Percentiles rank a stretch among this genome's conserved stretches.
Conservation (phyloP, 2,797 vertebrate species). For the Gymnodraco acuticeps region DNA sequence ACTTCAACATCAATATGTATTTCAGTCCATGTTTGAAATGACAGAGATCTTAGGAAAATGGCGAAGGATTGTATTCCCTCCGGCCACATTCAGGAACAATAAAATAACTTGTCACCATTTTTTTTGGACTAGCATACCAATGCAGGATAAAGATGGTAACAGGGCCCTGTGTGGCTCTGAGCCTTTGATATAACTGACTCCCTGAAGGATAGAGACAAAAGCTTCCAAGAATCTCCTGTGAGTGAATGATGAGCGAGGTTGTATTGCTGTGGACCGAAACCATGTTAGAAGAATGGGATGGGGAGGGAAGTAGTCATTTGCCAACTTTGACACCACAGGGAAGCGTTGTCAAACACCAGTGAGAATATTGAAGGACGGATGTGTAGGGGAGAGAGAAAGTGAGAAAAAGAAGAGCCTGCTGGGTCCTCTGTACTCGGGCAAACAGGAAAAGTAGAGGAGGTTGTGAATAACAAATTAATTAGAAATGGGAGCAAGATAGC, state of each 20-base stretch:
- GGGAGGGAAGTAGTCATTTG: conserved; percentile 74
- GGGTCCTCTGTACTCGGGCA: conserved; percentile 63
- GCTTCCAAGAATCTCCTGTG: conserved; percentile 55
- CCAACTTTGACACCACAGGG: conserved; percentile 74
- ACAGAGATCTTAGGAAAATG: conserved; percentile 44
- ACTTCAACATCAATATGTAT: conserved; percentile 46
- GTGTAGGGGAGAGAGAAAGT: conserved; percentile 34
- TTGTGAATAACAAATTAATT: conserved; percentile 89
- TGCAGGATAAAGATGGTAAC: conserved; percentile 30
- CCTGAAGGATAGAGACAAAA: conserved; percentile 68
- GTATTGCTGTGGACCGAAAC: conserved; percentile 56
- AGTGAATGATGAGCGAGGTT: conserved; percentile 66
- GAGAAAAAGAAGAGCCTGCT: conserved; percentile 52
- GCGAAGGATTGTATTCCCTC: conserved; percentile 36
- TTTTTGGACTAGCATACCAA: conserved; percentile 18
- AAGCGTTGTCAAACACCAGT: conserved; percentile 71
- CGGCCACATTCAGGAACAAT: conserved; percentile 37
- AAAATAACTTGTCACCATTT: conserved; percentile 29
- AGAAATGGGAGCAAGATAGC: conserved; percentile 84
- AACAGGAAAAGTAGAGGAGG: conserved; percentile 70
- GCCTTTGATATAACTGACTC: conserved; percentile 47
- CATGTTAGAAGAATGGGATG: conserved; percentile 67
- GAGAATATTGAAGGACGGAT: conserved; percentile 67
- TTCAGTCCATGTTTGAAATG: conserved; percentile 57
- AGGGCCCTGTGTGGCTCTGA: conserved; percentile 38